Percentiles rank a stretch among this genome's conserved stretches.
Evolutionary conservation across 2,113 vertebrate species (phyloP).

Genomic region (Rhinopomastus cyanomelas): DNA sequence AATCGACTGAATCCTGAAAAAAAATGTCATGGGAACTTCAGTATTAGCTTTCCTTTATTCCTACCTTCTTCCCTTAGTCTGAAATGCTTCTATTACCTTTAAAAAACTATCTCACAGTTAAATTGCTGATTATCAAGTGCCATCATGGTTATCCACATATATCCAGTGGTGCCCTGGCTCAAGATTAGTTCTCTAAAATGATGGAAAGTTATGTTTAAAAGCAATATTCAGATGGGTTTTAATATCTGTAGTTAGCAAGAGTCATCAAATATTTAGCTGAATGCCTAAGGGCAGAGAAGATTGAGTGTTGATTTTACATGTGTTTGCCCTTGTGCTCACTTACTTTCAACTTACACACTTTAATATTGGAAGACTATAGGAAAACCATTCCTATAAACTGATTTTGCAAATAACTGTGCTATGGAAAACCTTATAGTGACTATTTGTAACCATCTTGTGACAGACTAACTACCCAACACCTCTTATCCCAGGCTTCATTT

Average conservation of each 20-base stretch:
- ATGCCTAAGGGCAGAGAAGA: not conserved
- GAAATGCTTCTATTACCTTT: not conserved
- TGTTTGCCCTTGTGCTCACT: not conserved
- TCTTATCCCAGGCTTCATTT: not conserved
- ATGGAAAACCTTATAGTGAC: not conserved
- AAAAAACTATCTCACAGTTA: not conserved
- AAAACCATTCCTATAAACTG: not conserved
- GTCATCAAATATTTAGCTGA: not conserved
- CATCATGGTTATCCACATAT: not conserved
- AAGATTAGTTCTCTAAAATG: not conserved
- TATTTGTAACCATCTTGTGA: not conserved
- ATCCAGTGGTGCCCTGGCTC: not conserved
- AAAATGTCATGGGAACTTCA: not conserved
- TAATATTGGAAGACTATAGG: not conserved
- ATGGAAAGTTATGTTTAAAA: not conserved
- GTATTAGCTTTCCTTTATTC: not conserved
- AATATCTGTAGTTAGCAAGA: not conserved
- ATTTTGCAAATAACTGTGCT: not conserved
- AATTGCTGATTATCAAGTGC: not conserved
- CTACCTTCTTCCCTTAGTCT: not conserved
- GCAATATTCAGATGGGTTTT: not conserved
- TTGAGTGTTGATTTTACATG: not conserved
- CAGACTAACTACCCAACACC: not conserved
- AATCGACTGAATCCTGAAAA: not conserved
- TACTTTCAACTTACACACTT: not conserved